Evolutionary conservation across 2,113 vertebrate genomes (phyloP), one percentile per base, ranked within the genome.

Genomic region (Clarias gariepinus): DNA sequence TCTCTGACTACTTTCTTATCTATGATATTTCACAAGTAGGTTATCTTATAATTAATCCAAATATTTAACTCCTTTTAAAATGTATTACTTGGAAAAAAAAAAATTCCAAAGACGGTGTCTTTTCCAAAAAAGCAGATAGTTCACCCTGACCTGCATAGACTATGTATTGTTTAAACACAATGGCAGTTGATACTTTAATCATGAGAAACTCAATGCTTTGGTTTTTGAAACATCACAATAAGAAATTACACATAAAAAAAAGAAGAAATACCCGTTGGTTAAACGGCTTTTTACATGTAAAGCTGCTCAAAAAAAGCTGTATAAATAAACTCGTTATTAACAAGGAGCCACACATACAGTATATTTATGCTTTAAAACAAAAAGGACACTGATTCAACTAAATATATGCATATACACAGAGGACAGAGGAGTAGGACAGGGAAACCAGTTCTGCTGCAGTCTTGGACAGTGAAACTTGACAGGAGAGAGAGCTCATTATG

Each of bases 371-470:
- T 74, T 30, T 82, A 8, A 47, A 8, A 8, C 1, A 71, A 55
- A 47, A 47, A 21, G 58, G 61, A 85, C 76, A 74, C 68, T 19
- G 53, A 60, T 53, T 71, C 18, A 66, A 86, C 55, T 53, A 89
- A 84, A 84, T 18, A 84, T 60, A 21, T 84, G 80, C 11, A 64
- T 47, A 73, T 66, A 88, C 86, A 74, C 25, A 77, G 4, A 69
- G 28, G 63, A 53, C 85, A 18, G 68, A 9, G 60, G 53, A 21
- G 83, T 82, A 23, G 13, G 81, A 33, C 41, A 64, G 3, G 84
- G 25, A n/a, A 90, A 94, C 94, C 87, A 89, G 94, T 95, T 87
- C 10, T 88, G 57, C 91, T 64, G 90, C 90, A 93, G 88, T 93
- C 89, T 88, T 90, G 92, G 64, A 84, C 28, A 89, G 87, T 53